Conservation (phyloP, 2,888 invertebrate species). For the Apamea monoglypha region DNA sequence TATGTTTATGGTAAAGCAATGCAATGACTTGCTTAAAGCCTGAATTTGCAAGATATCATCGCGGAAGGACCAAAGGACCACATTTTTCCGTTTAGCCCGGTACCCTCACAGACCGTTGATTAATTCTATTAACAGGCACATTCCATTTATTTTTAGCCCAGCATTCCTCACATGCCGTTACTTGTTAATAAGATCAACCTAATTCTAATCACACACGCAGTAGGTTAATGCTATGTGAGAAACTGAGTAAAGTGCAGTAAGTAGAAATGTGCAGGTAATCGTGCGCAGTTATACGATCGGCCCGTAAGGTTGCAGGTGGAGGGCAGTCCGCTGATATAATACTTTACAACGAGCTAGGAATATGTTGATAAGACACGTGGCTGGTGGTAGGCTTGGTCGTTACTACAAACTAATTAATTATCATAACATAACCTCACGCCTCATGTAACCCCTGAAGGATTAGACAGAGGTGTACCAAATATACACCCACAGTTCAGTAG, state of each 20-base stretch:
- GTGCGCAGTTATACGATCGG: slow-evolving; percentile 68
- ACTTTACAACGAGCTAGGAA: slow-evolving; percentile 58
- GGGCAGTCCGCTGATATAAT: slow-evolving; percentile 68
- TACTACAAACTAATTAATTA: too few relatives aligned
- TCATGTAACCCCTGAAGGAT: too few relatives aligned
- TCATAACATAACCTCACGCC: too few relatives aligned
- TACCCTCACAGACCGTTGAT: neutral
- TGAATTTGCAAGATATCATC: neutral
- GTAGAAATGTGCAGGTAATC: slow-evolving; percentile 67
- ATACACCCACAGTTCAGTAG: too few relatives aligned
- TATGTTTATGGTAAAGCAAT: neutral
- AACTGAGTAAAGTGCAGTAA: slow-evolving; percentile 59
- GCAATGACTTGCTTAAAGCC: neutral
- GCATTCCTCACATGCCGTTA: slow-evolving; percentile 39
- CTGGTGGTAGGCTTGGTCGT: neutral
- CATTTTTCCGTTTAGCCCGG: neutral
- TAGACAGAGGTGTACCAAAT: too few relatives aligned
- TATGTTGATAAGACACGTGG: slow-evolving; percentile 32
- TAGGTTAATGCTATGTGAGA: slow-evolving; percentile 68
- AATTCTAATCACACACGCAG: slow-evolving; percentile 57
- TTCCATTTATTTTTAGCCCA: slow-evolving; percentile 49
- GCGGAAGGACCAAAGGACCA: neutral
- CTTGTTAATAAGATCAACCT: slow-evolving; percentile 43
- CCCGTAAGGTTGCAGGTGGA: slow-evolving; percentile 73
- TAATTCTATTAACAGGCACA: slow-evolving; percentile 18